Evolutionary conservation across 1,140 invertebrate species (phyloP), one percentile per base, ranked within the genome.

Genomic region (Papilio machaon): DNA sequence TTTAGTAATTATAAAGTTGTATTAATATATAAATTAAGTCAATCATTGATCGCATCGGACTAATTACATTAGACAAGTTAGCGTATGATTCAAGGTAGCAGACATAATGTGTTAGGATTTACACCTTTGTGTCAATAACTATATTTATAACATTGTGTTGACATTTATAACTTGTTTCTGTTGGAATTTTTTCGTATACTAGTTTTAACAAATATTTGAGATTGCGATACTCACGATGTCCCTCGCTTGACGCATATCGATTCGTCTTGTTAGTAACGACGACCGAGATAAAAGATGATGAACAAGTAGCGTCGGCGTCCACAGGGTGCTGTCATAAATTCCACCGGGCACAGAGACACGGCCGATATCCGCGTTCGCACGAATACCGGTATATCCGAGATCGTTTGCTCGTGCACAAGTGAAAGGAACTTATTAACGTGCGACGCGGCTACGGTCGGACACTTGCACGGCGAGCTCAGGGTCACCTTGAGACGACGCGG

Each of bases 231-330:
- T 94, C 82, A 94, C 93, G 82, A 92, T 87, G 83, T 94, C 92
- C 89, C 92, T 84, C 81, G 92, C 90, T 90, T 93, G 93, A 88
- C 93, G 92, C 93, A 94, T 94, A 94, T 94, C 91, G 93, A 92
- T 92, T 92, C 81, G 89, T 91, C 90, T 91, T 92, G 91, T 93
- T 91, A 91, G 92, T 90, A 91, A 86, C 84, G 86, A 84, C 23
- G 92, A 94, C 89, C 90, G 91, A 87, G 92, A 94, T 89, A 94
- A 87, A 73, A 94, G 89, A 86, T 94, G 93, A 92, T 94, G 92
- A 88, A 94, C 89, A 90, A 94, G 89, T 77, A 94, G 88, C 89
- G 92, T 92, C 88, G 93, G 88, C 38, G 93, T 91, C 93, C 93
- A 94, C 93, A 94, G 92, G 87, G 83, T 92, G 91, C 89, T 89